These are phyloP conservation scores for Netta rufina DNA, from an alignment of 2,797 vertebrate genomes.

Conservation along the genomic window DNA sequence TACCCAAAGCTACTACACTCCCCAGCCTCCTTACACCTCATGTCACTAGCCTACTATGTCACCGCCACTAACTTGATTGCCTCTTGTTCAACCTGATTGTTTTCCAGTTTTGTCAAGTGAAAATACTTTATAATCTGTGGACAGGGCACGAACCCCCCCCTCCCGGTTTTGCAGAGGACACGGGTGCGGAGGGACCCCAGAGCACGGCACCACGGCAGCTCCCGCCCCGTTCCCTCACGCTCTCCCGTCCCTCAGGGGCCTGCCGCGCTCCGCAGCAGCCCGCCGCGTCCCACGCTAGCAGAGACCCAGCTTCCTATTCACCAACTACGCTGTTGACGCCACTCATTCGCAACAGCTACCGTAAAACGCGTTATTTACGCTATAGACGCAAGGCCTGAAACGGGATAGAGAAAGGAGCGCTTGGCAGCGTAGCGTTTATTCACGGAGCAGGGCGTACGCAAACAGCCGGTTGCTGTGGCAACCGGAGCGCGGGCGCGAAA, in stretches of 20 bases:
- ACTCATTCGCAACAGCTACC: fast-evolving
- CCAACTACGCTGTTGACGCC: background rate
- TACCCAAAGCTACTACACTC: background rate
- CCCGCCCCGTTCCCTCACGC: fast-evolving
- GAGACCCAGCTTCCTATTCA: background rate
- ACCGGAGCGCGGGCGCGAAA: background rate
- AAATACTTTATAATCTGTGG: background rate
- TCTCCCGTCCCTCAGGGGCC: fast-evolving
- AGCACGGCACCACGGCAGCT: fast-evolving
- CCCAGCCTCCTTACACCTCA: background rate
- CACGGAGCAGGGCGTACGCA: background rate
- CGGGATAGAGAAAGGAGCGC: fast-evolving
- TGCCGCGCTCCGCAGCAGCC: fast-evolving
- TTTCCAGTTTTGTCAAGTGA: background rate
- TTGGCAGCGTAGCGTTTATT: background rate
- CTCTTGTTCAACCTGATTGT: background rate
- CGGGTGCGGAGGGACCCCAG: fast-evolving
- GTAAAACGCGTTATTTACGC: background rate
- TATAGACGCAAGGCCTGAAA: fast-evolving
- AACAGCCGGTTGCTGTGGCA: background rate
- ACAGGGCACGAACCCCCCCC: fast-evolving
- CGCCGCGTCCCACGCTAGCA: background rate
- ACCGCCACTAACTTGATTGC: background rate
- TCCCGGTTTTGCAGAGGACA: fast-evolving
- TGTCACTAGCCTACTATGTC: background rate